Evolutionary conservation across 2,113 vertebrate genomes (phyloP).

Genomic region (Micromys minutus): DNA sequence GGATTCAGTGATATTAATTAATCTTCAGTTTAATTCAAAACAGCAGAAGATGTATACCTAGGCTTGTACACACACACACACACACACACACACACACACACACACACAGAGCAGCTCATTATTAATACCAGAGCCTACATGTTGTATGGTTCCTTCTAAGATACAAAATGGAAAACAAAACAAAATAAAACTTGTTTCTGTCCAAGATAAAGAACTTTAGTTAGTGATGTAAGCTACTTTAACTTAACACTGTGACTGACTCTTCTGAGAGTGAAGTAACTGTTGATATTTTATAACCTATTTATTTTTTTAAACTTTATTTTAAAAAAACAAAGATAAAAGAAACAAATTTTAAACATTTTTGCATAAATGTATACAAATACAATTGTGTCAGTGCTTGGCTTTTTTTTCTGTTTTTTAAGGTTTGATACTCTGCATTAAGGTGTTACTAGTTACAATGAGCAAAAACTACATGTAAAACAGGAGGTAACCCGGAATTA

Average conservation of each 20-base stretch:
- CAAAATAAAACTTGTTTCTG: not conserved
- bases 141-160: not conserved
- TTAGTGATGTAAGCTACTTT: not conserved
- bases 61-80: not conserved
- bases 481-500: too few species aligned
- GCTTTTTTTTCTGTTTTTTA: too few species aligned
- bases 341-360: too few species aligned
- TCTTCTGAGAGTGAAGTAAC: not conserved
- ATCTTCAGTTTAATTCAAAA: constrained; percentile 11
- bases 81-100: not conserved
- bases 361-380: too few species aligned
- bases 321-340: too few species aligned
- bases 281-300: not conserved
- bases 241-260: not conserved
- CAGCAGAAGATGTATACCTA: not conserved
- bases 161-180: not conserved
- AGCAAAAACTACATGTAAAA: too few species aligned
- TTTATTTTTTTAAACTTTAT: too few species aligned
- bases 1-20: not conserved
- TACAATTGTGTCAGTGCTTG: too few species aligned
- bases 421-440: too few species aligned
- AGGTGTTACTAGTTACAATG: too few species aligned
- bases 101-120: not conserved
- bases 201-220: not conserved
- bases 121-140: not conserved